Evolutionary conservation across 2,888 invertebrate genomes (phyloP), one percentile per base, ranked within the genome.

Genomic region (Protonemura montana): DNA sequence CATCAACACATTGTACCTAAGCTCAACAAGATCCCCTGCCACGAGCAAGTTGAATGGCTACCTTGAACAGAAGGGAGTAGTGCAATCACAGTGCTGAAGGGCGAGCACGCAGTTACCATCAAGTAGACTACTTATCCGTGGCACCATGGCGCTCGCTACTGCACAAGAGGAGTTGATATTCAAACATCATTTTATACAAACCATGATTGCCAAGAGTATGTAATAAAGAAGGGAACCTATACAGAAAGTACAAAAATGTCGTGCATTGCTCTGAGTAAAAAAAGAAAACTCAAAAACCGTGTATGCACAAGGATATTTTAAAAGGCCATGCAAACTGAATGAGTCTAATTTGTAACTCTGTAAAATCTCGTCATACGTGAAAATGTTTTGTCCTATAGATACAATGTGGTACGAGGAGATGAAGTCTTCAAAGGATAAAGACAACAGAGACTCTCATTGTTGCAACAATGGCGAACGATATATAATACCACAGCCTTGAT

Each of bases 241-340:
- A n/a, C n/a, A n/a, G n/a, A n/a, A 21, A 16, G 59, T 13, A 59
- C 13, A 59, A 59, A 59, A 59, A 59, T 21, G 59, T 59, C 59
- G 21, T 59, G 59, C 21, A n/a, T n/a, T 21, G 59, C 16, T 59
- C 5, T 21, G 59, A 21, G 21, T 59, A 59, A 59, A n/a, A n/a
- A 59, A 59, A 59, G 59, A 59, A 78, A 78, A 78, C 25, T 78
- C 5, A 76, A 21, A 76, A 25, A 78, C 78, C 28, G 1, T 26
- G 78, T 78, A 26, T 28, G 27, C 78, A 29, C 29, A 13, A 59
- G 59, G 5, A 7, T 30, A 81, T 30, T 81, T 81, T 30, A 28
- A 28, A 35, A 81, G 81, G 28, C 30, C 30, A 81, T 30, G 81
- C 28, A 29, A 81, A 81, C 81, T 81, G 30, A 81, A 81, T 6